phyloP scores from a whole-genome alignment of 2,113 vertebrate genomes.

The Aptenodytes forsteri region DNA sequence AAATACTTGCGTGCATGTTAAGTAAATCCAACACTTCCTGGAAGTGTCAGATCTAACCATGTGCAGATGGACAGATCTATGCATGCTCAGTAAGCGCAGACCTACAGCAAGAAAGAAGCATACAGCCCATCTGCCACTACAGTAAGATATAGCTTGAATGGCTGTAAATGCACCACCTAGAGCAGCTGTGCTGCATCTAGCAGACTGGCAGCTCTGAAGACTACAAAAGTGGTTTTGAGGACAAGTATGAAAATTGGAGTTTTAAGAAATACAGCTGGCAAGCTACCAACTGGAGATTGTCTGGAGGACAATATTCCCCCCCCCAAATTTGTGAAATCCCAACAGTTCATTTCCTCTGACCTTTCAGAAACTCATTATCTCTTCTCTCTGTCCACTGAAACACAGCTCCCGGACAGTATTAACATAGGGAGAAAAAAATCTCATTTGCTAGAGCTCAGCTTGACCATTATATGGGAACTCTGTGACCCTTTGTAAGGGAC shows the following conservation, averaged over 20 bases:
- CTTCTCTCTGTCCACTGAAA: neutral
- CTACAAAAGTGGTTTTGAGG: neutral
- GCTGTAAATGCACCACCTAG: neutral
- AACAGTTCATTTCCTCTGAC: neutral
- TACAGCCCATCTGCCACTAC: neutral
- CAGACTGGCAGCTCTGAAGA: neutral
- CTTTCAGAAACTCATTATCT: neutral
- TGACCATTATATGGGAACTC: neutral
- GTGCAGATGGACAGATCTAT: neutral
- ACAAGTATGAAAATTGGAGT: neutral
- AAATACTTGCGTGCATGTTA: neutral
- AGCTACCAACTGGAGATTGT: neutral
- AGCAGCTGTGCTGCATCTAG: neutral
- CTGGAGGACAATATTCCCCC: neutral
- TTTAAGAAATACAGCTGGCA: neutral
- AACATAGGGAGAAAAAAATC: neutral
- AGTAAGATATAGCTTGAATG: neutral
- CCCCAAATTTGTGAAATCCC: neutral
- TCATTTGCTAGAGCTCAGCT: neutral
- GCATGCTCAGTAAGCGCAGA: neutral
- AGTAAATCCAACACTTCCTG: neutral
- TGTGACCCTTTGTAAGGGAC: neutral
- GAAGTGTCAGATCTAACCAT: neutral
- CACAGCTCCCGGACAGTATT: neutral
- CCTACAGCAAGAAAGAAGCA: neutral